These are phyloP conservation scores for Harmothoe impar DNA, from an alignment of 2,888 invertebrate genomes.

Conservation along the genomic window DNA sequence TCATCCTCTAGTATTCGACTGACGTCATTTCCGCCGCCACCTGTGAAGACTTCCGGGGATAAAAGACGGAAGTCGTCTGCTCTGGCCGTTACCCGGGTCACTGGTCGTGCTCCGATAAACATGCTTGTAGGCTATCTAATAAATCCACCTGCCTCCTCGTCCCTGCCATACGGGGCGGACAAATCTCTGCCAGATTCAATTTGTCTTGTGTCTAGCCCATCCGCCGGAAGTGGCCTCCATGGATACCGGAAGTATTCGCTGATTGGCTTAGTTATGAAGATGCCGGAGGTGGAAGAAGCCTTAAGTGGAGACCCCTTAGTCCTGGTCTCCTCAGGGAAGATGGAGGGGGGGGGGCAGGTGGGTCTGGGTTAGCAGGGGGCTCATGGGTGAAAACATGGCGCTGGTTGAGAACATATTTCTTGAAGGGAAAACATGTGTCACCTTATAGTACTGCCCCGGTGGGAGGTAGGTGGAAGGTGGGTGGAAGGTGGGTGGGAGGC, in stretches of 20 bases:
- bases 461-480: too few relatives aligned
- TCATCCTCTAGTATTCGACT: not conserved
- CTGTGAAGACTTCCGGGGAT: slow-evolving; percentile 35
- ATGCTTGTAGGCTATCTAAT: not conserved
- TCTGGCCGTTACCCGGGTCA: slow-evolving; percentile 15
- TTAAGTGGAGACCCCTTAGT: too few relatives aligned
- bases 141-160: not conserved
- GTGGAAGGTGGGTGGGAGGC: too few relatives aligned
- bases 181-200: slow-evolving; percentile 42
- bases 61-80: slow-evolving; percentile 3
- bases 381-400: too few relatives aligned
- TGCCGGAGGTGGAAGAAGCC: not conserved
- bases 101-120: not conserved
- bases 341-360: too few relatives aligned
- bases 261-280: not conserved
- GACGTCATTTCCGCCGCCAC: slow-evolving; percentile 26
- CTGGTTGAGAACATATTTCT: too few relatives aligned
- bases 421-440: too few relatives aligned
- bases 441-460: too few relatives aligned
- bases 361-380: too few relatives aligned
- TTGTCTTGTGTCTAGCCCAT: not conserved
- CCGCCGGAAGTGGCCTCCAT: not conserved
- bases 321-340: too few relatives aligned
- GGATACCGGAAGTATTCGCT: slow-evolving; percentile 13
- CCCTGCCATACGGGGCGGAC: not conserved